Conservation (phyloP, 1,140 invertebrate species). For the Pseudomyrmex sp. region DNA sequence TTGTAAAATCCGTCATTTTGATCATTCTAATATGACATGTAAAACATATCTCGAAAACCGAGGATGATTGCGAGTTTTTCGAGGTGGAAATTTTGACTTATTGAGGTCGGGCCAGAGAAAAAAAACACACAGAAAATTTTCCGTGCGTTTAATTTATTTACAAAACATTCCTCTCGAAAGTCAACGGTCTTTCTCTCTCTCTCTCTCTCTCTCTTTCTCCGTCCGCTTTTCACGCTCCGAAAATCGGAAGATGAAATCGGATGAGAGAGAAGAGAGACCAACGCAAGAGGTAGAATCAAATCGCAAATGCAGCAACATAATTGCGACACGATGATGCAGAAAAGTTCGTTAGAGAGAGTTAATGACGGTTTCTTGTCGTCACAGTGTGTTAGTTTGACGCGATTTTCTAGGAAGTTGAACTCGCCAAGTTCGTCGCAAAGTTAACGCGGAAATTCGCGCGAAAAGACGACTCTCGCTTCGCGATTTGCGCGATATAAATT, state of each 20-base stretch:
- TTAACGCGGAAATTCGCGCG: background rate
- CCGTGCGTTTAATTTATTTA: background rate
- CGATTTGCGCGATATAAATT: constrained; percentile 27
- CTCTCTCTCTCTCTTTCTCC: no score
- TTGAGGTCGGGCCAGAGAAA: no score
- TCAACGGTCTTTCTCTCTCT: no score
- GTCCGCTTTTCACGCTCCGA: background rate
- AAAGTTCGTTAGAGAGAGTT: constrained; percentile 33
- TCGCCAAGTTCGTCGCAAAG: background rate
- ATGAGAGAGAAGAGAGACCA: no score
- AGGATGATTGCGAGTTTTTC: no score
- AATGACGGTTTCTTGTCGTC: constrained; percentile 31
- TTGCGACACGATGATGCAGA: background rate
- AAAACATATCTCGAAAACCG: no score
- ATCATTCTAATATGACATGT: no score
- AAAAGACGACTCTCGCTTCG: background rate
- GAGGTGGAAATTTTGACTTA: no score
- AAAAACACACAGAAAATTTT: background rate
- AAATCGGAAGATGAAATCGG: background rate
- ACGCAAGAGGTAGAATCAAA: background rate
- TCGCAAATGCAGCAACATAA: background rate
- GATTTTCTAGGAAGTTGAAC: background rate
- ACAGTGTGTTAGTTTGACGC: constrained; percentile 13
- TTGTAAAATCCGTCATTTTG: no score
- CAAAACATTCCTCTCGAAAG: no score